Percentiles rank a stretch among this genome's conserved stretches.
These are phyloP conservation scores for Semnopithecus entellus DNA, from an alignment of 2,113 vertebrate genomes.

Conservation along the genomic window DNA sequence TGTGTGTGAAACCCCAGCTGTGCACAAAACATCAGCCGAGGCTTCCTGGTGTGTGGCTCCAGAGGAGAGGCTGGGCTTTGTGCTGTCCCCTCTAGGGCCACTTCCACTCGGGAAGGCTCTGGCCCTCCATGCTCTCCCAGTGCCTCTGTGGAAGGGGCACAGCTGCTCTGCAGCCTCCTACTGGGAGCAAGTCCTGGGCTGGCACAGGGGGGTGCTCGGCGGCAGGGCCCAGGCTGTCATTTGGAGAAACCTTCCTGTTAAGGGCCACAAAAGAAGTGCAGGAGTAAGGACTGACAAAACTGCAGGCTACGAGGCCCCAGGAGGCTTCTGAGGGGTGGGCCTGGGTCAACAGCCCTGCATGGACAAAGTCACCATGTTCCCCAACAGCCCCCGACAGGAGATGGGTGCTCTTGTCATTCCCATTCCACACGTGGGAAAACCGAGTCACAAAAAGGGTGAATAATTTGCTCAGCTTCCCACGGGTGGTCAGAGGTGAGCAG, in stretches of 20 bases:
- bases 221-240: fast-evolving
- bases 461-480: background rate
- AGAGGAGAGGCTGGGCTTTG: background rate
- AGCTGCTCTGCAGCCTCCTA: background rate
- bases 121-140: background rate
- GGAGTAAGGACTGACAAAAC: background rate
- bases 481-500: fast-evolving
- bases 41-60: background rate
- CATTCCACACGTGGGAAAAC: background rate
- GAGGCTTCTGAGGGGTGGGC: background rate
- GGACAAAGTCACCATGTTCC: background rate
- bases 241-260: background rate
- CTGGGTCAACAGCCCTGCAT: background rate
- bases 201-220: background rate
- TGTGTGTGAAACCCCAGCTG: background rate
- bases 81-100: background rate
- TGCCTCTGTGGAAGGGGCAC: background rate
- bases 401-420: fast-evolving
- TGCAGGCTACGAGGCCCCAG: too few species aligned
- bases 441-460: background rate
- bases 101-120: background rate
- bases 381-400: background rate
- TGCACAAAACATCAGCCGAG: background rate
- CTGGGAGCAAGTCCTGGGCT: background rate
- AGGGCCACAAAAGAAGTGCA: background rate